A percentile compares a stretch with the other conserved stretches of the same genome.
These are phyloP conservation scores for Dromiciops gliroides DNA, from an alignment of 2,113 vertebrate genomes.

Conservation along the genomic window DNA sequence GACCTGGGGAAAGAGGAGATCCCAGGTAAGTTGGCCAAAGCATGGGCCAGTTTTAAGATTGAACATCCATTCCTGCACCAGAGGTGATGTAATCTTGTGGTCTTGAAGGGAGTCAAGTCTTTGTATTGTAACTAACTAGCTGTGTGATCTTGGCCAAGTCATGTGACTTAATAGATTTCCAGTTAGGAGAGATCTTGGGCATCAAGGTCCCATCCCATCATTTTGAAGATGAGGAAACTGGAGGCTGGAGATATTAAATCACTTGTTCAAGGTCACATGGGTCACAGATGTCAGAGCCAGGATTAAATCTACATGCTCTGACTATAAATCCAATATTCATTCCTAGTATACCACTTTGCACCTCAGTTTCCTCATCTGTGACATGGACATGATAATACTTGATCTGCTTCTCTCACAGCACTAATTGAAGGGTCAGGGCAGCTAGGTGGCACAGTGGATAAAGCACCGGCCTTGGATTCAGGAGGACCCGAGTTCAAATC, in stretches of 20 bases:
- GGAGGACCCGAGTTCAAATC: too few species aligned
- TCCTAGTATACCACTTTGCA: neutral
- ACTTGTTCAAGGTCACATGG: neutral
- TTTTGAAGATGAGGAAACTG: neutral
- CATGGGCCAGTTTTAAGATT: neutral
- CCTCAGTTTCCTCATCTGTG: neutral
- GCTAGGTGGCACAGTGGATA: too few species aligned
- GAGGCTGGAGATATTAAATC: neutral
- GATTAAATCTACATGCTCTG: neutral
- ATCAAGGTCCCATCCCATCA: neutral
- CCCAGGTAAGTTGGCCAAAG: neutral
- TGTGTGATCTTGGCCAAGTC: neutral
- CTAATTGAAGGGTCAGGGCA: neutral
- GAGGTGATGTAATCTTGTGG: neutral
- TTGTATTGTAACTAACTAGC: neutral
- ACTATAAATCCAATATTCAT: neutral
- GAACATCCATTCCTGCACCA: neutral
- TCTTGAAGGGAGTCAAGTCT: neutral
- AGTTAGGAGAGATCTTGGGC: neutral
- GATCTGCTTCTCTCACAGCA: neutral
- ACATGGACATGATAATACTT: neutral
- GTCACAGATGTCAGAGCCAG: neutral
- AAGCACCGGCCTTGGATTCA: too few species aligned
- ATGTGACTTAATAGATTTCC: neutral
- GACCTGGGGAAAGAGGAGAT: neutral